Base-by-base conservation (phyloP, 2,888 invertebrate genomes). In the Micoletzkya japonica region DNA sequence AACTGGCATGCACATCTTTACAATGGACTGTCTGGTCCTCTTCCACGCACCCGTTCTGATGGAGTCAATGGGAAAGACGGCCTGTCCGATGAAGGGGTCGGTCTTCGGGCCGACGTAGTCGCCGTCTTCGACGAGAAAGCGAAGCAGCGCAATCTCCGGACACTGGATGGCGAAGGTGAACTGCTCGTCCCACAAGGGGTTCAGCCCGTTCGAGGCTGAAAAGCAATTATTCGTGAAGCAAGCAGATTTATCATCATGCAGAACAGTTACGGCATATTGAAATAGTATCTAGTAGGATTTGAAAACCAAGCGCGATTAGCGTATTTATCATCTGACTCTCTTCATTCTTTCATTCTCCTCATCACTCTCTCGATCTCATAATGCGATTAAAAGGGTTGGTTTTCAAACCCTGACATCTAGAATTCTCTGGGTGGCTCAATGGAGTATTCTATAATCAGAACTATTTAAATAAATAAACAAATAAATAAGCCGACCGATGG, bases 71-170 rank as follows among this genome's bases (percentile, higher is more conserved):
- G 96, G 94, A 88, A 91, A 95, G 17, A 93, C 93, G 52, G 94
- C 93, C 88, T 98, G 97, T 0, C 96, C 96, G 73, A 96, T 92
- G 86, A 96, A 95, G 88, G 95, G 95, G 17, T 91, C 87, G 0
- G 79, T 79, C 56, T 80, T 92, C 83, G 96, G 96, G 0, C 95
- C 95, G 87, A 98, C 97, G 89, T 95, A 93, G 86, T 98, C 97
- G 86, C 95, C 95, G 87, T 95, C 95, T 71, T 84, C 84, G 7
- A 77, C 92, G 52, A 92, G 89, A 87, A 96, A 95, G 49, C 95
- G 89, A 60, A 87, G 87, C 60, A 95, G 87, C 0, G 95, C 93
- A 84, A 93, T 89, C 68, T 92, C 90, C 0, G 94, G 93, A 88
- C 92, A 93, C 20, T 88, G 87, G 17, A 95, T 89, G 50, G 91